Evolutionary conservation across 2,113 vertebrate species (phyloP).

Genomic region (Heloderma charlesbogerti): DNA sequence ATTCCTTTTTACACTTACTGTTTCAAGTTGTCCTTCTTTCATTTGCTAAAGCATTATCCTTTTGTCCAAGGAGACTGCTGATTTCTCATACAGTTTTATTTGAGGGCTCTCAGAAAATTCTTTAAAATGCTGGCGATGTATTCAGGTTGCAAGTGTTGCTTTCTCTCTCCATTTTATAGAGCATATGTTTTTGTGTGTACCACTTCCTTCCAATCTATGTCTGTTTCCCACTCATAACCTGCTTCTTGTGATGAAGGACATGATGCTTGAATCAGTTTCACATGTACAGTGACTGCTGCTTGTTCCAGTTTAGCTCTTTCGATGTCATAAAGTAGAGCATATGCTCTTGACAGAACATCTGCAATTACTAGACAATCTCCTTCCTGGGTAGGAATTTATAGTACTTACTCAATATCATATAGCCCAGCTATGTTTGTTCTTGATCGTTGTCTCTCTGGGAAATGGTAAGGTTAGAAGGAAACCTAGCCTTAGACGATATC

Average conservation of each 20-base stretch:
- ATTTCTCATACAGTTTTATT: not conserved
- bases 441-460: not conserved
- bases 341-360: conserved; percentile 60
- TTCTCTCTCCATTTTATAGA: conserved; percentile 9
- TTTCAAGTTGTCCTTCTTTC: not conserved
- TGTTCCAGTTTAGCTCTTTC: conserved; percentile 50
- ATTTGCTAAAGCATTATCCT: not conserved
- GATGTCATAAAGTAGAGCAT: conserved; percentile 53
- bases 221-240: conserved; percentile 34
- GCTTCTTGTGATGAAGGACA: conserved; percentile 38
- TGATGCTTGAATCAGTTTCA: conserved; percentile 56
- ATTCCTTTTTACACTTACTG: not conserved
- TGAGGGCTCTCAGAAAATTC: not conserved
- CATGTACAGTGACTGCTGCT: conserved; percentile 14
- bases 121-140: not conserved
- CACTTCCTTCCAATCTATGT: conserved; percentile 19
- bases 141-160: conserved; percentile 1
- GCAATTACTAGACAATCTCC: conserved; percentile 57
- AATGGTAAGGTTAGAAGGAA: not conserved
- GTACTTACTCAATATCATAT: conserved; percentile 36
- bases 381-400: conserved; percentile 39
- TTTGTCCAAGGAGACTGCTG: not conserved
- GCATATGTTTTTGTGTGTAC: not conserved
- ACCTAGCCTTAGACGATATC: not conserved
- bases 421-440: conserved; percentile 27